Evolutionary conservation across 2,888 invertebrate genomes (phyloP), one percentile per base, ranked within the genome.

Genomic region (Helobdella robusta): DNA sequence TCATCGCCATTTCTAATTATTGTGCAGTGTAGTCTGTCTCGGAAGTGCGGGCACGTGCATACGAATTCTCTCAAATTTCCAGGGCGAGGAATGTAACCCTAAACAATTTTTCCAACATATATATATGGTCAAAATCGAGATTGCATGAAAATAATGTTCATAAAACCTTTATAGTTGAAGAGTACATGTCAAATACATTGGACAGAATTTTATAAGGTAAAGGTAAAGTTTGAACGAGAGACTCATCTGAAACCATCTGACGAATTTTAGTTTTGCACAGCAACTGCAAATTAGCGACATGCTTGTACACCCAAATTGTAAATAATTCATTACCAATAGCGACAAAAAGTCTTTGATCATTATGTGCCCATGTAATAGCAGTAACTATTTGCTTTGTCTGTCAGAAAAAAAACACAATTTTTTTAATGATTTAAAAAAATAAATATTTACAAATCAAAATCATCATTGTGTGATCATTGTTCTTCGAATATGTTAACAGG

Each of bases 321-420:
- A 92, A 91, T 86, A 82, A 74, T 30, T 66, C 66, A 58, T 89
- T 88, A 18, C 95, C 95, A 2, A 89, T 89, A 3, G 91, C 91
- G 68, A 97, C 86, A 80, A 97, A 95, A 71, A 98, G 83, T 34
- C 97, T 84, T 72, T 91, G 88, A 78, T 95, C 97, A 78, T 93
- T 93, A 83, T 97, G 95, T 34, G 94, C 97, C 97, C 97, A 98
- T 8, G 95, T 95, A 75, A 98, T 82, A 1, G 94, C 92, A 60
- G 91, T 89, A 64, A 95, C 89, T 4, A 87, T 86, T 71, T 87
- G 65, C 28, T 56, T 48, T 11, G 34, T 11, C 56, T 52, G 60
- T 1, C n/a, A n/a, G n/a, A n/a, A n/a, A n/a, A n/a, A n/a, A n/a
- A n/a, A n/a, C n/a, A n/a, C n/a, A n/a, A n/a, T n/a, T n/a, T n/a